A percentile compares a stretch with the other conserved stretches of the same genome.
Evolutionary conservation across 2,113 vertebrate genomes (phyloP).

Genomic region (Synodontis membranacea): DNA sequence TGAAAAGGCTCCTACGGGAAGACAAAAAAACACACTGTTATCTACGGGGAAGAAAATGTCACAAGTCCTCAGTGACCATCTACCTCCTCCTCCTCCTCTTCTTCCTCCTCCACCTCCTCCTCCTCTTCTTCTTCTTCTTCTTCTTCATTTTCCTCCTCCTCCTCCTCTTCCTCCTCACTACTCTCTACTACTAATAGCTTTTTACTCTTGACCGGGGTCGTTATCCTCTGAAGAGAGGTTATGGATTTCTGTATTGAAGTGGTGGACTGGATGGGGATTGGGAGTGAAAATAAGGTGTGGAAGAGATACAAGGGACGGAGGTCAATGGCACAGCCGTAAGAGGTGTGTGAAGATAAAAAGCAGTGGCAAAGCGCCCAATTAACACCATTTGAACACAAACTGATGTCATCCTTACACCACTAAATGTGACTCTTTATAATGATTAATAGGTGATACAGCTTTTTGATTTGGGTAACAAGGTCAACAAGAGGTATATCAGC

Average conservation of each 20-base stretch:
- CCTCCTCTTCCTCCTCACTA: slow-evolving; percentile 64
- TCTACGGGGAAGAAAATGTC: neutral
- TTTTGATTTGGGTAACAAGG: neutral
- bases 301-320: neutral
- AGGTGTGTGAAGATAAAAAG: neutral
- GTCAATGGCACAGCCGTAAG: neutral
- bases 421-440: neutral
- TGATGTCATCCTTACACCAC: neutral
- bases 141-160: slow-evolving; percentile 29
- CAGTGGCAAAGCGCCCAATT: neutral
- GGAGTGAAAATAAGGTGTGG: slow-evolving; percentile 57
- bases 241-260: slow-evolving; percentile 56
- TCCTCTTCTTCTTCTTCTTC: slow-evolving; percentile 23
- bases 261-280: slow-evolving; percentile 57
- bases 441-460: neutral
- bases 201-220: slow-evolving; percentile 57
- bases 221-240: slow-evolving; percentile 60
- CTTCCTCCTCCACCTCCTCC: neutral
- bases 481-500: neutral
- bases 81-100: slow-evolving; percentile 45
- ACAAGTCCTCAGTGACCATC: neutral
- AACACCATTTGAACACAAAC: neutral
- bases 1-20: neutral
- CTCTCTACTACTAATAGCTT: slow-evolving; percentile 42
- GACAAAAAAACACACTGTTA: neutral